Evolutionary conservation across 2,797 vertebrate genomes (phyloP).

Genomic region (Bovichtus variegatus): DNA sequence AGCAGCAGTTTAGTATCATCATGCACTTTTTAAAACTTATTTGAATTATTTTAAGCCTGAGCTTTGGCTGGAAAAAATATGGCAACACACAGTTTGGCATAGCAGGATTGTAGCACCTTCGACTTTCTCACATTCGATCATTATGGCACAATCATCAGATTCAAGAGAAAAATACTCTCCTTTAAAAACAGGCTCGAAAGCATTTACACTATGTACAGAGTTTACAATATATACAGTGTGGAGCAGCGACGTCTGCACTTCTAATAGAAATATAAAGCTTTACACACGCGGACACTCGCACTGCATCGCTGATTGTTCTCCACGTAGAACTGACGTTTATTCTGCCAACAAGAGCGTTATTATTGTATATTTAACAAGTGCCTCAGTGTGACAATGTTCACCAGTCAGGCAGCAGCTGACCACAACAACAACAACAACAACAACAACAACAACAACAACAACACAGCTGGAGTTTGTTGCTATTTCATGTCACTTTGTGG

Average conservation of each 20-base stretch:
- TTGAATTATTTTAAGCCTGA: slow-evolving; percentile 11
- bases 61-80: slow-evolving; percentile 55
- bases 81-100: slow-evolving; percentile 26
- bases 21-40: slow-evolving; percentile 30
- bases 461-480: not conserved
- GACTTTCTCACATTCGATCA: slow-evolving; percentile 25
- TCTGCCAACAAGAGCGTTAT: slow-evolving; percentile 41
- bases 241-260: slow-evolving; percentile 19
- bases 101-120: slow-evolving; percentile 57
- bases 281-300: slow-evolving; percentile 26
- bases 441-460: not conserved
- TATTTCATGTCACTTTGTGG: not conserved
- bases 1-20: slow-evolving; percentile 10
- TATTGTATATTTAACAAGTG: not conserved
- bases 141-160: slow-evolving; percentile 55
- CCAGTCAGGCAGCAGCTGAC: too few species aligned
- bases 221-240: slow-evolving; percentile 34
- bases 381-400: not conserved
- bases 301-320: slow-evolving; percentile 43
- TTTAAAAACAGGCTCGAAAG: slow-evolving; percentile 53
- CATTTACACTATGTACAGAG: slow-evolving; percentile 54
- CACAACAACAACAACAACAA: too few species aligned
- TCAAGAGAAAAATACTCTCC: slow-evolving; percentile 62
- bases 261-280: slow-evolving; percentile 63
- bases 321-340: slow-evolving; percentile 26